phyloP scores from a whole-genome alignment of 1,140 invertebrate genomes.

The Fopius arisanus region DNA sequence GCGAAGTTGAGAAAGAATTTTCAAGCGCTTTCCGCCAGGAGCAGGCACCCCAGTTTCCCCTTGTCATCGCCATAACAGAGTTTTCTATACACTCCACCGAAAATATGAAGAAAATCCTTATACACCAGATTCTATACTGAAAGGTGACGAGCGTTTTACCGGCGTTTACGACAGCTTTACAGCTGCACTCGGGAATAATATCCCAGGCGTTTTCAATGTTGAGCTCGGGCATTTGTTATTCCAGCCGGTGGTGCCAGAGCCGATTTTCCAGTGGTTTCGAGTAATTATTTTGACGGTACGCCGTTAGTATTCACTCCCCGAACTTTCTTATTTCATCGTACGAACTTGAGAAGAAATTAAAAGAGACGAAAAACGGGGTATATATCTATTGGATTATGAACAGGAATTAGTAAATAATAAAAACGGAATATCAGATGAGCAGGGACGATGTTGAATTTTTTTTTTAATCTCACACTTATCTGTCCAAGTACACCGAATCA shows the following conservation, averaged over 20 bases:
- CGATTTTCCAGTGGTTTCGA: neutral
- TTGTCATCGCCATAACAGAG: neutral
- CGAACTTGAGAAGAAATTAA: no score
- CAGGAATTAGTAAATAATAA: no score
- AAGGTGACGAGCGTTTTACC: conserved; percentile 27
- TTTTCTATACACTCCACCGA: neutral
- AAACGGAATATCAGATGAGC: no score
- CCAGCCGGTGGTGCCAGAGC: neutral
- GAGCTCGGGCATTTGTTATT: neutral
- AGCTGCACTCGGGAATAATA: neutral
- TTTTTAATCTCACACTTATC: no score
- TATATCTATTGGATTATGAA: no score
- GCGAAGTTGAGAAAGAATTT: neutral
- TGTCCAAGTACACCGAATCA: no score
- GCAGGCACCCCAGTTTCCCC: neutral
- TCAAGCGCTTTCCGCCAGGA: neutral
- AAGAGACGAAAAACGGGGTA: no score
- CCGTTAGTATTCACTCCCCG: neutral
- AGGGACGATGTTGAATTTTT: no score
- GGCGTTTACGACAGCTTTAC: conserved; percentile 19
- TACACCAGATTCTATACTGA: neutral
- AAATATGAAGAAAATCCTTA: neutral
- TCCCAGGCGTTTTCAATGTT: neutral
- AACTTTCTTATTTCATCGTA: no score
- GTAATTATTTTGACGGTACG: conserved; percentile 5